phyloP scores from a whole-genome alignment of 2,797 vertebrate species.

The Acanthis flammea region DNA sequence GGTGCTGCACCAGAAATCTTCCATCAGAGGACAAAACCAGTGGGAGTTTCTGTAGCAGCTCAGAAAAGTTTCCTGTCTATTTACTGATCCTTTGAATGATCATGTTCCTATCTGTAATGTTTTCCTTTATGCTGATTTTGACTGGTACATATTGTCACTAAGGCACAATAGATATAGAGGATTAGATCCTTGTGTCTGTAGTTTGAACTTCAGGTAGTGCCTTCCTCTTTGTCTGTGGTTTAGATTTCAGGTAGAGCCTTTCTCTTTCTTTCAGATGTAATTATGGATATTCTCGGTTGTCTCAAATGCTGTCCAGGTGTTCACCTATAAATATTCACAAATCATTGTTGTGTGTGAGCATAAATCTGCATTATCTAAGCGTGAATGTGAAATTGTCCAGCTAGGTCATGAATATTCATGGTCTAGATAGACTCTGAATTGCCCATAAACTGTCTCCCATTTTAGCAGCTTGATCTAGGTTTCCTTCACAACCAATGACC shows the following conservation, averaged over 20 bases:
- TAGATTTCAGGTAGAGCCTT: not conserved
- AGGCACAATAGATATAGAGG: not conserved
- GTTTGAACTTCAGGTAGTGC: not conserved
- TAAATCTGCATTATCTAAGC: slow-evolving; percentile 52
- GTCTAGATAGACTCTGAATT: slow-evolving; percentile 25
- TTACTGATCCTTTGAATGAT: not conserved
- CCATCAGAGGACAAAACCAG: not conserved
- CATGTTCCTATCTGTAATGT: not conserved
- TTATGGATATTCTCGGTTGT: not conserved
- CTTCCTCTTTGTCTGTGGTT: not conserved
- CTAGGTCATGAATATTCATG: slow-evolving; percentile 53
- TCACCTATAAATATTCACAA: slow-evolving; percentile 63
- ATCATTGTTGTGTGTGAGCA: slow-evolving; percentile 44
- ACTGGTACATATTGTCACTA: not conserved
- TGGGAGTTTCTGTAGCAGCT: not conserved
- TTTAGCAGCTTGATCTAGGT: slow-evolving; percentile 14
- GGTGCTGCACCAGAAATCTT: not conserved
- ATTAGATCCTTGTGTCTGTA: slow-evolving; percentile 3
- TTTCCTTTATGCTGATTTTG: not conserved
- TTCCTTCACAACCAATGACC: not conserved
- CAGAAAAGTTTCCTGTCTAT: not conserved
- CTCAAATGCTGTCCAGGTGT: slow-evolving; percentile 56
- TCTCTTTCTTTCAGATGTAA: not conserved
- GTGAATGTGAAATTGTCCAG: slow-evolving; percentile 52
- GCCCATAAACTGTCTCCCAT: not conserved